Base-by-base conservation (phyloP, 2,888 invertebrate species). In the Tetragnatha montana region DNA sequence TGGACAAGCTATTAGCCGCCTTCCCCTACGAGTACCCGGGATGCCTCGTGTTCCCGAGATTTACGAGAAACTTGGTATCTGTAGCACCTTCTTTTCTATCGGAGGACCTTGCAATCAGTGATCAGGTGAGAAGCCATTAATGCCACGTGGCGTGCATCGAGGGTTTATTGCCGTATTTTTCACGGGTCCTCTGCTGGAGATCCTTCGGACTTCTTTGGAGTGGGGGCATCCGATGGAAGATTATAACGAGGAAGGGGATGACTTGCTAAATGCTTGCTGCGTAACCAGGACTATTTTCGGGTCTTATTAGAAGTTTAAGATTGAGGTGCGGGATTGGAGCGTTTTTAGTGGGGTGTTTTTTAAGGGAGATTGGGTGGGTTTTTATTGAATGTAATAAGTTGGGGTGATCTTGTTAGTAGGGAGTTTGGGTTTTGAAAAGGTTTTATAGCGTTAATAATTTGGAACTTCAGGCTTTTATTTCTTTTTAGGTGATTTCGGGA, bases 31-130 rank as follows among this genome's bases (percentile, higher is more conserved):
- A 83, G 73, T 79, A 73, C 19, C 79, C 51, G 71, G 71, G 89
- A 89, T 86, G 85, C 84, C 70, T 76, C 81, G 49, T 76, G 89
- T 89, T 85, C 76, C 84, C 17, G 85, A 89, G 89, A 89, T 89
- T 89, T 89, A 89, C 85, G 89, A 89, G 89, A 81, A 73, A 78
- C 89, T 85, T 81, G 83, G 81, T 89, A 89, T 89, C 89, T 89
- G 49, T 69, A 85, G 81, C 75, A 60, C 89, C 85, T 89, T 81
- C 76, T 86, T 89, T 89, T 89, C 85, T 86, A 81, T 81, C 81
- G 71, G 85, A 85, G 78, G 81, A 78, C 51, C 78, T 89, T 70
- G 85, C 85, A 89, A 84, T 89, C 85, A 89, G 81, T 89, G 89
- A 89, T 84, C 89, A 89, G 89, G 89, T 89, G 84, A 50, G 84